Evolutionary conservation across 2,113 vertebrate genomes (phyloP).

Genomic region (Antechinus flavipes): DNA sequence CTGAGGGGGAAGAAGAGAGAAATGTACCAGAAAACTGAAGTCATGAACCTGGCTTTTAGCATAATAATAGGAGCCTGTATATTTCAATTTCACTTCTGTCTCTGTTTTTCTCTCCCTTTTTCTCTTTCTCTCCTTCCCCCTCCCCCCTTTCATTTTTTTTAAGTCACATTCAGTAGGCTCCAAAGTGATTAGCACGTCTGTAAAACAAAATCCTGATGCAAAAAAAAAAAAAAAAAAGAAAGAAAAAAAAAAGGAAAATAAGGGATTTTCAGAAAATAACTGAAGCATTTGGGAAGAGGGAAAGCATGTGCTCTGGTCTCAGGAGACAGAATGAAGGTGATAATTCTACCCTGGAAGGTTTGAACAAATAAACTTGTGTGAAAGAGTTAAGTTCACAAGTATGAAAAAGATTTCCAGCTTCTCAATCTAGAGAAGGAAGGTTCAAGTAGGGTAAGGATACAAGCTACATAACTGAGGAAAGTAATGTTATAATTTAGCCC

Average conservation of each 20-base stretch:
- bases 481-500: not conserved
- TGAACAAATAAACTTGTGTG: slow-evolving; percentile 3
- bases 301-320: not conserved
- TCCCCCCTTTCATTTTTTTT: not conserved
- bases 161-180: not conserved
- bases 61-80: not conserved
- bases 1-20: not conserved
- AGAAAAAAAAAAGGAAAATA: not conserved
- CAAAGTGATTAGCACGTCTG: not conserved
- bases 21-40: not conserved
- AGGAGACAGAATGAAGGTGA: not conserved
- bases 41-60: not conserved
- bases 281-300: not conserved
- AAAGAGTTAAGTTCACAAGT: not conserved
- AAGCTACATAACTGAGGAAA: not conserved
- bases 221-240: not conserved
- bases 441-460: not conserved
- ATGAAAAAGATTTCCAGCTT: not conserved
- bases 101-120: not conserved
- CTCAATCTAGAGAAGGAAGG: not conserved
- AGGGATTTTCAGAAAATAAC: not conserved
- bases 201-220: not conserved
- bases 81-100: not conserved
- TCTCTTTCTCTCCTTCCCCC: not conserved
- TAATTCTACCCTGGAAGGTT: not conserved